Evolutionary conservation across 2,888 invertebrate genomes (phyloP).

Genomic region (Steinernema hermaphroditum): DNA sequence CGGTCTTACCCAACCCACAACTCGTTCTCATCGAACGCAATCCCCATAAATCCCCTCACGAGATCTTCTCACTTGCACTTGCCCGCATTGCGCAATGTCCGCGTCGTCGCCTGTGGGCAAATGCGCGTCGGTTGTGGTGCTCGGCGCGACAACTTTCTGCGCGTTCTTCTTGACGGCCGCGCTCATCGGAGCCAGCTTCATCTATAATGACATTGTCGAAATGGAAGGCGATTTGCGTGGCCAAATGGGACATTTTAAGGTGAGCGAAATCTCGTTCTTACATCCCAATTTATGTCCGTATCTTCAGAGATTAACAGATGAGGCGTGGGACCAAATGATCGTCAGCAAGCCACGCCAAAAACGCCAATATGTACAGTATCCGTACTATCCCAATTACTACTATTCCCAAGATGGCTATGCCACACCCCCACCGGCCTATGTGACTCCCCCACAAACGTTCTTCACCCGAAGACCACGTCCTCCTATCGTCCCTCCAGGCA

Average conservation of each 20-base stretch:
- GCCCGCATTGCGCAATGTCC: neutral
- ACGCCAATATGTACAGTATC: neutral
- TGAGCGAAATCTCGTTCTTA: neutral
- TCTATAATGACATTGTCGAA: conserved; percentile 12
- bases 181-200: conserved; percentile 9
- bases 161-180: conserved; percentile 13
- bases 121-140: neutral
- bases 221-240: neutral
- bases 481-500: neutral
- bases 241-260: neutral
- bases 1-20: neutral
- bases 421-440: neutral
- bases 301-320: conserved; percentile 1
- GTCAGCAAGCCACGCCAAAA: neutral
- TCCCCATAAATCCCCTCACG: neutral
- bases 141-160: neutral
- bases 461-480: neutral
- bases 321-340: neutral
- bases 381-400: neutral
- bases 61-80: neutral
- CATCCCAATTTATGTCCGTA: neutral
- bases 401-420: neutral
- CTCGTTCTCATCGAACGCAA: neutral
- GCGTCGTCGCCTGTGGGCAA: neutral
- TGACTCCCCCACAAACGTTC: neutral